Conservation (phyloP, 2,797 vertebrate species). For the Cichlasoma orientale region DNA sequence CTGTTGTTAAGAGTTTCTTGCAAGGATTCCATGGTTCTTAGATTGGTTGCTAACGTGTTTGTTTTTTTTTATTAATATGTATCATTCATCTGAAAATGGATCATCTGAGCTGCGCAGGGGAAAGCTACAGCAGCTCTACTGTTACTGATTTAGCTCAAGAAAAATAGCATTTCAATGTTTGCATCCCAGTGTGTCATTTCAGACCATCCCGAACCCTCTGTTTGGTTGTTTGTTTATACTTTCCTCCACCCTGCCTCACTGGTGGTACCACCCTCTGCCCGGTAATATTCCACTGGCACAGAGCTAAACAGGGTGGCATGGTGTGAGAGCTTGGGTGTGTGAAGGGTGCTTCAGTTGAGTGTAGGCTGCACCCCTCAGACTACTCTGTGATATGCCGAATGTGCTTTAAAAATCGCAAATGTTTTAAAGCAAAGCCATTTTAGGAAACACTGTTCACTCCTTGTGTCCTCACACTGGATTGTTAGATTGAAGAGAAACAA, state of each 20-base stretch:
- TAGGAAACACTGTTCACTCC: constrained; percentile 2
- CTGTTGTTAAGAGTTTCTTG: constrained; percentile 42
- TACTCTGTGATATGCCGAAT: constrained; percentile 21
- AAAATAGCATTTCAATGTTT: constrained; percentile 40
- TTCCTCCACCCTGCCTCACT: constrained; percentile 46
- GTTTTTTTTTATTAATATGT: background rate
- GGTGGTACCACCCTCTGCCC: constrained; percentile 41
- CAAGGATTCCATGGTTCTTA: constrained; percentile 18
- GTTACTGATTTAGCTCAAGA: constrained; percentile 38
- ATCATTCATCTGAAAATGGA: background rate
- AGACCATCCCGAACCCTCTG: constrained; percentile 51
- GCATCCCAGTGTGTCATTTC: constrained; percentile 41
- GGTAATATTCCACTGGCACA: constrained; percentile 76
- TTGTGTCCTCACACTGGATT: constrained; percentile 13
- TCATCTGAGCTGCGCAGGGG: background rate
- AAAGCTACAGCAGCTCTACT: constrained; percentile 20
- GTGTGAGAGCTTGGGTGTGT: constrained; percentile 52
- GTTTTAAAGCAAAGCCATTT: constrained; percentile 40
- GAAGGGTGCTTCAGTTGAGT: constrained; percentile 48
- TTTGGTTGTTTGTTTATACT: constrained; percentile 73
- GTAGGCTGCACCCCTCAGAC: constrained; percentile 19
- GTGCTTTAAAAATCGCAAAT: constrained; percentile 34
- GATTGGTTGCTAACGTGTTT: background rate
- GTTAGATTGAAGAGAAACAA: constrained; percentile 42
- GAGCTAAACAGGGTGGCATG: constrained; percentile 67